These are phyloP conservation scores for Eristalis pertinax DNA, from an alignment of 2,888 invertebrate genomes.

Conservation along the genomic window DNA sequence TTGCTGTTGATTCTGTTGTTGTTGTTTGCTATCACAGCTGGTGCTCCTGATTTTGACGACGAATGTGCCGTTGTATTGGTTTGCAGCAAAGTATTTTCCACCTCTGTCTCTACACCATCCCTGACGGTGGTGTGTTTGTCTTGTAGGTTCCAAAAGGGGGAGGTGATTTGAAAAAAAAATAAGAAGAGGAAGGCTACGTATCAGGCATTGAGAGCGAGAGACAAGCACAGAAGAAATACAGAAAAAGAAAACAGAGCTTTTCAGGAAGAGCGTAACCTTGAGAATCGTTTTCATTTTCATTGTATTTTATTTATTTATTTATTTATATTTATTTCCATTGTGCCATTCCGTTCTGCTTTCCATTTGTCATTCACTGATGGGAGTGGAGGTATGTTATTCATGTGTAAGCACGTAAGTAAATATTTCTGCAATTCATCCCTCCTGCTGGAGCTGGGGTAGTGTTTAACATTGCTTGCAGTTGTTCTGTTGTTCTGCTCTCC, in stretches of 20 bases:
- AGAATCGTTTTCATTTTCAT: conserved; percentile 59
- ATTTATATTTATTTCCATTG: conserved; percentile 22
- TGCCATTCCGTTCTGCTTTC: background rate
- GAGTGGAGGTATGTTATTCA: conserved; percentile 19
- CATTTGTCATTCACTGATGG: background rate
- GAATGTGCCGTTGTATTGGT: conserved; percentile 32
- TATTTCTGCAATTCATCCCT: conserved; percentile 10
- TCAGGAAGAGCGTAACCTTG: conserved; percentile 47
- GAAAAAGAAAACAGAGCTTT: conserved; percentile 18
- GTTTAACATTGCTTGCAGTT: conserved; percentile 20
- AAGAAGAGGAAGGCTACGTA: background rate
- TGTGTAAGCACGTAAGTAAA: conserved; percentile 40
- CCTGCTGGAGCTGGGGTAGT: background rate
- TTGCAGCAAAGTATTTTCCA: conserved; percentile 18
- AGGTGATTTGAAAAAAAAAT: conserved; percentile 16
- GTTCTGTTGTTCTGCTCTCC: background rate
- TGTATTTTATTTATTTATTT: conserved; percentile 51
- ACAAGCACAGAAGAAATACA: background rate
- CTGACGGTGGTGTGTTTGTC: background rate
- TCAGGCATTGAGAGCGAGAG: conserved; percentile 3
- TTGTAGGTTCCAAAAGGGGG: conserved; percentile 40
- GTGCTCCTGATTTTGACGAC: conserved; percentile 45
- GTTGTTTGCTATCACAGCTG: conserved; percentile 43
- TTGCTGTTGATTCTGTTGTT: conserved; percentile 43
- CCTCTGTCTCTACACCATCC: conserved; percentile 10